phyloP scores from a whole-genome alignment of 2,888 invertebrate genomes.

The Sminthurides aquaticus region DNA sequence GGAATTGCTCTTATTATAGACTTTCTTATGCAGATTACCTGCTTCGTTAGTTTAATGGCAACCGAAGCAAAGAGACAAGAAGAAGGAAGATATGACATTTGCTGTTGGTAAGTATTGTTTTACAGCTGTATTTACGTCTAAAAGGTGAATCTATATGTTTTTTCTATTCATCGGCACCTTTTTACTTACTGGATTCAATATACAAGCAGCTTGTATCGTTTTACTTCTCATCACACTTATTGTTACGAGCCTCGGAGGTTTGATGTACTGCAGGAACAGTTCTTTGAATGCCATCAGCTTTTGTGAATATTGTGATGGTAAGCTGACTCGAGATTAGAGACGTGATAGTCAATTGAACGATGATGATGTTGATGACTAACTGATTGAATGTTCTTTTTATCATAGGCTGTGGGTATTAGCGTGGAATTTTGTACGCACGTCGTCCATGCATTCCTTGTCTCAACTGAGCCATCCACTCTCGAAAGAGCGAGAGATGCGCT shows the following conservation, averaged over 20 bases:
- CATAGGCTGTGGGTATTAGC: slow-evolving; percentile 92
- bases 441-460: slow-evolving; percentile 81
- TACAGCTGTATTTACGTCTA: not conserved
- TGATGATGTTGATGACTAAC: slow-evolving; percentile 53
- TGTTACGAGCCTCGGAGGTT: slow-evolving; percentile 70
- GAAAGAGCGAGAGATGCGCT: slow-evolving; percentile 75
- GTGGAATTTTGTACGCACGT: slow-evolving; percentile 98
- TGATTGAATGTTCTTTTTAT: slow-evolving; percentile 73
- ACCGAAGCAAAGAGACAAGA: slow-evolving; percentile 72
- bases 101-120: slow-evolving; percentile 35
- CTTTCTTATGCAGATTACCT: slow-evolving; percentile 90
- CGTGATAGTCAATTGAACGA: slow-evolving; percentile 68
- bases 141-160: too few species aligned
- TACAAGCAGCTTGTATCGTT: slow-evolving; percentile 68
- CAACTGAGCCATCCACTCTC: slow-evolving; percentile 62
- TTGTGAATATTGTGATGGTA: slow-evolving; percentile 95
- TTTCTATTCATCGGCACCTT: slow-evolving; percentile 85
- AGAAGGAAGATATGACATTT: slow-evolving; percentile 43
- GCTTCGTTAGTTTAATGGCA: slow-evolving; percentile 84
- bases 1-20: slow-evolving; percentile 90
- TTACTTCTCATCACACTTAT: slow-evolving; percentile 69
- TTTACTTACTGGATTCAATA: slow-evolving; percentile 78
- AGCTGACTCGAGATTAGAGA: slow-evolving; percentile 57
- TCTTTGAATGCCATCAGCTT: slow-evolving; percentile 87
- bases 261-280: slow-evolving; percentile 89